Conservation (phyloP, 2,888 invertebrate genomes). For the Chloroclystis v-ata region DNA sequence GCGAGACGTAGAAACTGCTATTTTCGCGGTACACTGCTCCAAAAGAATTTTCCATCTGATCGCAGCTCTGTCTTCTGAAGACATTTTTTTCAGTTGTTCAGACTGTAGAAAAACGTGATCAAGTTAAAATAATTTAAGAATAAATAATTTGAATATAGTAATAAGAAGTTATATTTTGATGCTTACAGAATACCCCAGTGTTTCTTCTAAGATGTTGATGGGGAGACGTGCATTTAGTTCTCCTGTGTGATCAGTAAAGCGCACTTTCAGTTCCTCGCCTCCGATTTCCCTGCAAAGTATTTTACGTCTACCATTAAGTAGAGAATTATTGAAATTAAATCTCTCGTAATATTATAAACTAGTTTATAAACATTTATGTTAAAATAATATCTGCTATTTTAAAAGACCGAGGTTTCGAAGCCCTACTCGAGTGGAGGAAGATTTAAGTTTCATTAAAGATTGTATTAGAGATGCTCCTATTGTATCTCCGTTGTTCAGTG, state of each 20-base stretch:
- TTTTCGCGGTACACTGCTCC: slow-evolving; percentile 79
- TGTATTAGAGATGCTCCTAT: too few species aligned
- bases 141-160: too few species aligned
- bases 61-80: slow-evolving; percentile 68
- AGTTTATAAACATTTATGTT: too few species aligned
- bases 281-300: slow-evolving; percentile 3
- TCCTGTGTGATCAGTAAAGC: slow-evolving; percentile 84
- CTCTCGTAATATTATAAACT: too few species aligned
- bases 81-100: slow-evolving; percentile 71
- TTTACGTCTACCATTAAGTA: not conserved
- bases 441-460: too few species aligned
- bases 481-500: too few species aligned
- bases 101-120: slow-evolving; percentile 48
- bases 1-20: slow-evolving; percentile 60
- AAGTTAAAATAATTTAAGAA: too few species aligned
- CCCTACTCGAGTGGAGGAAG: too few species aligned
- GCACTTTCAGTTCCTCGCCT: slow-evolving; percentile 76
- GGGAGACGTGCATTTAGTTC: slow-evolving; percentile 79
- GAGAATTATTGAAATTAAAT: too few species aligned
- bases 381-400: too few species aligned
- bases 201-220: slow-evolving; percentile 77
- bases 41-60: slow-evolving; percentile 82
- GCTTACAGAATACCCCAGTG: slow-evolving; percentile 78
- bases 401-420: too few species aligned
- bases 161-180: too few species aligned